These are phyloP conservation scores for Sicus ferrugineus DNA, from an alignment of 2,888 invertebrate species.

Conservation along the genomic window DNA sequence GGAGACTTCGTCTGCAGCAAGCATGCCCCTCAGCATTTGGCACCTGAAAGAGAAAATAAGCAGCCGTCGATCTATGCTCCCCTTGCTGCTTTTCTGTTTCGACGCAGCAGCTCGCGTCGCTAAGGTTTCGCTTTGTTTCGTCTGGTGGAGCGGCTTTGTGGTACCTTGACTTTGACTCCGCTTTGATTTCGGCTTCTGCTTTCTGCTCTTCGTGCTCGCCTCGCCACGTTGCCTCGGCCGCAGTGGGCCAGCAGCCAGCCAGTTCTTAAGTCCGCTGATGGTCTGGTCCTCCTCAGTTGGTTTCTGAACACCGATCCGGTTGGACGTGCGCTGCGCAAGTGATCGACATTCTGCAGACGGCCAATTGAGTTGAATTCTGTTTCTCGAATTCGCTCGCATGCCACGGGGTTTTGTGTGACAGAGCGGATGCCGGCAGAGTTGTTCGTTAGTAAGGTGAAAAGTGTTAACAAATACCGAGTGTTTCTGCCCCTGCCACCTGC, in stretches of 20 bases:
- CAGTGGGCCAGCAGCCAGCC: slow-evolving; percentile 30
- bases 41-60: slow-evolving; percentile 31
- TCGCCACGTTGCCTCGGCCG: background rate
- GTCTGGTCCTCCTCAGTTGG: slow-evolving; percentile 65
- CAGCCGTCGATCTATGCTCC: slow-evolving; percentile 29
- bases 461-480: slow-evolving; percentile 3
- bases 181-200: slow-evolving; percentile 28
- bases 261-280: slow-evolving; percentile 65
- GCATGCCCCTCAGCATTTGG: background rate
- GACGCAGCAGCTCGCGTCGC: slow-evolving; percentile 18
- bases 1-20: slow-evolving; percentile 29
- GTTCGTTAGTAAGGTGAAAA: background rate
- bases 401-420: slow-evolving; percentile 3
- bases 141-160: slow-evolving; percentile 19
- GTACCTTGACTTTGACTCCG: slow-evolving; percentile 33
- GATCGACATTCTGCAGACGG: slow-evolving; percentile 22
- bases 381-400: slow-evolving; percentile 1
- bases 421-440: slow-evolving; percentile 6
- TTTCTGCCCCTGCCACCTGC: background rate
- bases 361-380: slow-evolving; percentile 28
- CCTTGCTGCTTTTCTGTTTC: slow-evolving; percentile 32
- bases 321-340: slow-evolving; percentile 55
- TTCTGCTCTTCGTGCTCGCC: slow-evolving; percentile 9
- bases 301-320: slow-evolving; percentile 64
- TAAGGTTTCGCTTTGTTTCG: slow-evolving; percentile 28